Conservation (phyloP, 1,140 invertebrate genomes). For the Hestina assimilis region DNA sequence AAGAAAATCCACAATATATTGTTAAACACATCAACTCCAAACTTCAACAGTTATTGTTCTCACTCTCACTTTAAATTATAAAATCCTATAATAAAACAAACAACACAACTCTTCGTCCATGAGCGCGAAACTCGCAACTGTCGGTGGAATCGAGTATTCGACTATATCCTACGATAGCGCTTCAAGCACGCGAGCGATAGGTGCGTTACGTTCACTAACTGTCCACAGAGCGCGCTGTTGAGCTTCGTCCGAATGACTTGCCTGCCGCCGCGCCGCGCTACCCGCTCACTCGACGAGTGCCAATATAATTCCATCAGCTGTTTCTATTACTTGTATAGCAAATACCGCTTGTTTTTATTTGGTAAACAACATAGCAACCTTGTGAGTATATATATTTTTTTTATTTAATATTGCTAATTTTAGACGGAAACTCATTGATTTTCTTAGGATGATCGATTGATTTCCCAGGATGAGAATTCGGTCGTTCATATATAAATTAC, state of each 20-base stretch:
- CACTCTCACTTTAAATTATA: conserved; percentile 55
- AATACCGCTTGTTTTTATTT: neutral
- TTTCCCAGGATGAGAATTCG: too few species aligned
- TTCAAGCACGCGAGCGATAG: conserved; percentile 32
- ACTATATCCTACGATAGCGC: conserved; percentile 38
- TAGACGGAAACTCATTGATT: too few species aligned
- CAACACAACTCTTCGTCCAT: conserved; percentile 54
- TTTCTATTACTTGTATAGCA: conserved; percentile 7
- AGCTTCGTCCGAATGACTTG: conserved; percentile 22
- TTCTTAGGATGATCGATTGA: too few species aligned
- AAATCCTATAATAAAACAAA: conserved; percentile 40
- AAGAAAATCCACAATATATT: conserved; percentile 35
- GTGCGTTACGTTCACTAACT: conserved; percentile 44
- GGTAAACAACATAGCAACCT: conserved; percentile 7
- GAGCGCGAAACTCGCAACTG: conserved; percentile 70
- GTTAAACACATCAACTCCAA: conserved; percentile 39
- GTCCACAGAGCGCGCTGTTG: conserved; percentile 19
- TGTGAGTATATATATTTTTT: conserved; percentile 13
- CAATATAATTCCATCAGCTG: conserved; percentile 23
- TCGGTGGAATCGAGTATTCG: conserved; percentile 31
- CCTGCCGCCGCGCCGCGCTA: conserved; percentile 4
- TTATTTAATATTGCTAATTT: neutral
- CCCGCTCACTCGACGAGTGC: conserved; percentile 15
- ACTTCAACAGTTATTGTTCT: conserved; percentile 42
- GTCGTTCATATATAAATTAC: too few species aligned